A percentile compares a stretch with the other conserved stretches of the same genome.
Conservation (phyloP, 2,797 vertebrate species). For the Decapterus maruadsi region DNA sequence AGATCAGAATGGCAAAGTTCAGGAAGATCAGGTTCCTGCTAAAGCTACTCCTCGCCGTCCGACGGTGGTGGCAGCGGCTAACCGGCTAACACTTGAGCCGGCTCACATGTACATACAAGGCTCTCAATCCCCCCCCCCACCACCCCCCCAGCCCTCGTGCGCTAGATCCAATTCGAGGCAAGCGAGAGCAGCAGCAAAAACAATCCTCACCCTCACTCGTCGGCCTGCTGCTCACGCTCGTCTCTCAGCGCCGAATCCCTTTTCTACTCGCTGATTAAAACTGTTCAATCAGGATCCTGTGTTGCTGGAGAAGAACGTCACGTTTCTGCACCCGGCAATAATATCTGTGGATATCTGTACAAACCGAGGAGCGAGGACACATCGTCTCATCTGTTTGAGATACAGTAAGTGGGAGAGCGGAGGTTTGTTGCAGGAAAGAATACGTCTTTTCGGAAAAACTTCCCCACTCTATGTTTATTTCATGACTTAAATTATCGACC, state of each 20-base stretch:
- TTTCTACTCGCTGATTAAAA: constrained; percentile 58
- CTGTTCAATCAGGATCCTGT: constrained; percentile 5
- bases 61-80: constrained; percentile 39
- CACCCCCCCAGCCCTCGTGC: constrained; percentile 16
- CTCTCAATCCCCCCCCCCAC: no score
- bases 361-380: not conserved
- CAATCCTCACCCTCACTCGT: constrained; percentile 11
- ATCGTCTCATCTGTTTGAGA: not conserved
- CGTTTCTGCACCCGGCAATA: no score
- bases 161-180: constrained; percentile 41
- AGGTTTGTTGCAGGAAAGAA: not conserved
- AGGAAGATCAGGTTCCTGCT: constrained; percentile 67
- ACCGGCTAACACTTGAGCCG: constrained; percentile 1
- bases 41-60: constrained; percentile 21
- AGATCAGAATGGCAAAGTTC: constrained; percentile 68
- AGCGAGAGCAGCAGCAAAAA: constrained; percentile 18
- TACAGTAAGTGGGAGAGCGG: constrained; percentile 1
- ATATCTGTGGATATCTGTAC: no score
- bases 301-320: constrained; percentile 22
- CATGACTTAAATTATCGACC: not conserved
- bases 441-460: not conserved
- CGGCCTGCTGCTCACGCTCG: constrained; percentile 46
- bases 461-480: not conserved
- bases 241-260: constrained; percentile 43
- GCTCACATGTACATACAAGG: constrained; percentile 9